These are phyloP conservation scores for Brachionus manjavacas DNA, from an alignment of 1,140 invertebrate genomes.

Conservation along the genomic window DNA sequence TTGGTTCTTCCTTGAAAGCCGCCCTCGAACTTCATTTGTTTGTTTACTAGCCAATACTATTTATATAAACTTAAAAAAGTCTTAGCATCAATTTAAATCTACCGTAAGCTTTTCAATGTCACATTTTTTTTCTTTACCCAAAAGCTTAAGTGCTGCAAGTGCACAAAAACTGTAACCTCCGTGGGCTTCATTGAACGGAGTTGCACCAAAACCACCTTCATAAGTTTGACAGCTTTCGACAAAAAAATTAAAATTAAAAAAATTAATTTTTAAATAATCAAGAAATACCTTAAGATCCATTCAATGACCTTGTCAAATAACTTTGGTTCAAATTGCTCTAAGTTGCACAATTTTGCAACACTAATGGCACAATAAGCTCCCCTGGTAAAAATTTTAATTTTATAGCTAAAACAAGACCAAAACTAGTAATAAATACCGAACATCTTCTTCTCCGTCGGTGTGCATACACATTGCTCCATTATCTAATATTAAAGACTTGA, in stretches of 20 bases:
- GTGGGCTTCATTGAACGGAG: constrained; percentile 91
- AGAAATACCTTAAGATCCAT: constrained; percentile 71
- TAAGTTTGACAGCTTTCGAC: constrained; percentile 80
- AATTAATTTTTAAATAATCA: not conserved
- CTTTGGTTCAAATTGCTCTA: constrained; percentile 63
- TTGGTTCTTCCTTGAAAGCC: constrained; percentile 85
- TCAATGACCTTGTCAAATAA: constrained; percentile 78
- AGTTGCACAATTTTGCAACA: constrained; percentile 79
- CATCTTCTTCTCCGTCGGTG: constrained; percentile 83
- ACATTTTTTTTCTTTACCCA: constrained; percentile 73
- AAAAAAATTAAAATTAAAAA: not conserved
- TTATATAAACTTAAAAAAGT: constrained; percentile 9
- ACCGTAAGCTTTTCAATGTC: constrained; percentile 73
- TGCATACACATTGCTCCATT: constrained; percentile 20
- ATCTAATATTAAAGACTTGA: constrained; percentile 8
- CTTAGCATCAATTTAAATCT: constrained; percentile 45
- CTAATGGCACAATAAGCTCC: constrained; percentile 89
- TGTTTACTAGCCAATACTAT: constrained; percentile 75
- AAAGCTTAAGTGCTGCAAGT: constrained; percentile 75
- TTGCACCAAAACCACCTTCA: constrained; percentile 93
- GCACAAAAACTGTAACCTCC: constrained; percentile 97
- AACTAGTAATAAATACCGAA: constrained; percentile 56
- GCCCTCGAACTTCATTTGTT: constrained; percentile 82
- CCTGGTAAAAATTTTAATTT: constrained; percentile 54
- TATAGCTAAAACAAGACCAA: not conserved